A percentile compares a stretch with the other conserved stretches of the same genome.
phyloP scores from a whole-genome alignment of 2,113 vertebrate genomes.

The Cyprinus carpio region DNA sequence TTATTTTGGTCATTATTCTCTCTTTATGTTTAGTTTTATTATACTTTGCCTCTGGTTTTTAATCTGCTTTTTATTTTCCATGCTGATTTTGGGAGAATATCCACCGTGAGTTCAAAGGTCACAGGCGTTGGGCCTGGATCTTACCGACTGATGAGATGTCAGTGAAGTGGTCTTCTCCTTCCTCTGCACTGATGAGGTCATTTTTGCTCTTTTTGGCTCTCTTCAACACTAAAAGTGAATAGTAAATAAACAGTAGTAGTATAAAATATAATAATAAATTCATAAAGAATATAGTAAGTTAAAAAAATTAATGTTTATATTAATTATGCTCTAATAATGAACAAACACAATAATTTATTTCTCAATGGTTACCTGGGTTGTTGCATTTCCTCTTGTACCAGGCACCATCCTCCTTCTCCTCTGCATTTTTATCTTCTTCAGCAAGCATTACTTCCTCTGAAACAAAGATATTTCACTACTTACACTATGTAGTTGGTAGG shows the following conservation, averaged over 20 bases:
- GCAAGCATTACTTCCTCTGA: conserved; percentile 98
- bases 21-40: neutral
- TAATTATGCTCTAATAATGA: neutral
- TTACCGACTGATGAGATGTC: conserved; percentile 95
- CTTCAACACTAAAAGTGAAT: conserved; percentile 83
- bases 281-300: no score
- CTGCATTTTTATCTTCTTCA: conserved; percentile 92
- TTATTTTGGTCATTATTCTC: neutral
- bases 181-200: conserved; percentile 93
- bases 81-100: neutral
- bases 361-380: conserved; percentile 67
- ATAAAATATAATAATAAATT: neutral
- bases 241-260: neutral
- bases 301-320: neutral
- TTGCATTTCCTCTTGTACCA: conserved; percentile 76
- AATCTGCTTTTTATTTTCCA: neutral
- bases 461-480: conserved; percentile 51
- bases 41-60: neutral
- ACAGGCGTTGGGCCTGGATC: conserved; percentile 52
- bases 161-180: conserved; percentile 93
- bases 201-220: conserved; percentile 93
- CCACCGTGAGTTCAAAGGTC: neutral
- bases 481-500: neutral
- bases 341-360: no score
- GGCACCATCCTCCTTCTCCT: conserved; percentile 92